phyloP scores from a whole-genome alignment of 2,888 invertebrate species.

The Apomyelois bistriatella region DNA sequence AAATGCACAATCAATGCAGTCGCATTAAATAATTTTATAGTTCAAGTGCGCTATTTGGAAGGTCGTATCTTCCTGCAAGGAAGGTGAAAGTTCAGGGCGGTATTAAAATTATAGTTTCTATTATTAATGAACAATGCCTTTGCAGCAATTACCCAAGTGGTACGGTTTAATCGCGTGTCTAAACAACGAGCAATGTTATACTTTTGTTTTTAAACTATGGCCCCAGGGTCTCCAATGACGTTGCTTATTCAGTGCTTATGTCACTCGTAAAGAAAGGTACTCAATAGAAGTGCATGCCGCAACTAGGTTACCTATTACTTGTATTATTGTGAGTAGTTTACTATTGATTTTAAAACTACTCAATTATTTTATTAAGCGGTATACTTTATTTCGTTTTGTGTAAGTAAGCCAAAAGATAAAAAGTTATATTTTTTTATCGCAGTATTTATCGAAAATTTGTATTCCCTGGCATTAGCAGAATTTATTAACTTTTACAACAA shows the following conservation, averaged over 20 bases:
- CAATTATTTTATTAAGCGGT: neutral
- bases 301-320: slow-evolving; percentile 2
- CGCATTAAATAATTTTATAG: neutral
- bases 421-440: neutral
- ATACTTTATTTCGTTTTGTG: too few relatives aligned
- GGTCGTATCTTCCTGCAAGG: slow-evolving; percentile 48
- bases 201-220: slow-evolving; percentile 38
- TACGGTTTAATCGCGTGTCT: slow-evolving; percentile 58
- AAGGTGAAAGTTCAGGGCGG: slow-evolving; percentile 67
- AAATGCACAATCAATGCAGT: slow-evolving; percentile 2
- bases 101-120: slow-evolving; percentile 57
- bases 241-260: slow-evolving; percentile 8
- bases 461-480: neutral
- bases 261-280: slow-evolving; percentile 7
- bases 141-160: slow-evolving; percentile 66
- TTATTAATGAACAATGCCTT: slow-evolving; percentile 57
- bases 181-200: slow-evolving; percentile 46
- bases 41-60: slow-evolving; percentile 2
- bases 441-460: neutral
- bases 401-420: too few relatives aligned
- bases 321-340: neutral
- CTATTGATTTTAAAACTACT: neutral
- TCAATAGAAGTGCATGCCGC: slow-evolving; percentile 2
- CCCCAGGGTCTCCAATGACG: slow-evolving; percentile 21
- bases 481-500: slow-evolving; percentile 7